A percentile compares a stretch with the other conserved stretches of the same genome.
These are phyloP conservation scores for Isichthys henryi DNA, from an alignment of 2,113 vertebrate species.

Conservation along the genomic window DNA sequence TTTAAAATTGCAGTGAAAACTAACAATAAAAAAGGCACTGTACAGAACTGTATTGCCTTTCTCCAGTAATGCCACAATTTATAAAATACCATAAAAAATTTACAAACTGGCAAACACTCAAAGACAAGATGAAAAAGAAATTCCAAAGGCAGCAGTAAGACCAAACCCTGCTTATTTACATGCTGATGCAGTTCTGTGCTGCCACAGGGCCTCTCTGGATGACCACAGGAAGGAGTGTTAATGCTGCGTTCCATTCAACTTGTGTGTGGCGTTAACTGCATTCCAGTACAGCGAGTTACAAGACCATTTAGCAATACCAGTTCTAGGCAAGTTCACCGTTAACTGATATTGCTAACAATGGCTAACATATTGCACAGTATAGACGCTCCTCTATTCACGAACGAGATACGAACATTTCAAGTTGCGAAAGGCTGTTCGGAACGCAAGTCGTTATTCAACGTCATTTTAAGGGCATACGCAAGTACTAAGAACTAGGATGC, in stretches of 20 bases:
- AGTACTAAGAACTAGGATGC: too few relatives aligned
- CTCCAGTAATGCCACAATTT: not conserved
- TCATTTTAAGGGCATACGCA: too few relatives aligned
- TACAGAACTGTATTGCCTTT: not conserved
- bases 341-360: not conserved
- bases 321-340: not conserved
- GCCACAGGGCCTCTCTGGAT: not conserved
- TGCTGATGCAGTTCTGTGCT: not conserved
- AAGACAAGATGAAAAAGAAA: not conserved
- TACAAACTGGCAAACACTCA: not conserved
- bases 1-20: not conserved
- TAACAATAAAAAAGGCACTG: not conserved
- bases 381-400: too few relatives aligned
- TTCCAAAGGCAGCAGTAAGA: not conserved
- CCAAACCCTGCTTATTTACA: not conserved
- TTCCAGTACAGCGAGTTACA: not conserved
- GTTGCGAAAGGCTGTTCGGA: too few relatives aligned
- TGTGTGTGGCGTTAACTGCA: too few relatives aligned
- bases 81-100: not conserved
- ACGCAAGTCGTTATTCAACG: too few relatives aligned
- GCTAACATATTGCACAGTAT: not conserved
- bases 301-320: not conserved
- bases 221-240: not conserved
- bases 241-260: not conserved
- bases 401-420: too few relatives aligned